phyloP scores from a whole-genome alignment of 2,888 invertebrate species.

The Himalopsyche kuldschensis region DNA sequence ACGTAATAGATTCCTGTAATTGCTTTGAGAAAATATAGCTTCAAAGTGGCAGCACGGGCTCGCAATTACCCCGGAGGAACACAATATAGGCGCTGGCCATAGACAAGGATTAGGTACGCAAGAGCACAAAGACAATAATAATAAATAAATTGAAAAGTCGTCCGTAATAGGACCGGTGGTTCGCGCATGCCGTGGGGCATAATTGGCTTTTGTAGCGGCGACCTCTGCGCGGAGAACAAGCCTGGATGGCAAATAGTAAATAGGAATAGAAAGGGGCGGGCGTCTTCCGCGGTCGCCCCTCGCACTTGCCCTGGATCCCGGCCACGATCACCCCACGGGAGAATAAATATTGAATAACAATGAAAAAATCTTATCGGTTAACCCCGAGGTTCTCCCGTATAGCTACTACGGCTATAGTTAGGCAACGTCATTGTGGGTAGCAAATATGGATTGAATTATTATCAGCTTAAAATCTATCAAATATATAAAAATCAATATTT shows the following conservation, averaged over 20 bases:
- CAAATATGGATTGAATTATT: too few species aligned
- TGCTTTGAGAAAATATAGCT: too few species aligned
- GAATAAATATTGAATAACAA: background rate
- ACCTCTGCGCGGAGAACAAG: background rate
- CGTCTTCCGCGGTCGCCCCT: background rate
- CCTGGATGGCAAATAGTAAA: background rate
- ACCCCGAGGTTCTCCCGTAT: too few species aligned
- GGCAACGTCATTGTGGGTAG: too few species aligned
- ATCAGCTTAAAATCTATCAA: too few species aligned
- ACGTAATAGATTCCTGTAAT: too few species aligned
- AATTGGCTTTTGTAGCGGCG: background rate
- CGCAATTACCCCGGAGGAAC: background rate
- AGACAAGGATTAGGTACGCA: background rate
- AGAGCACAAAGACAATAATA: background rate
- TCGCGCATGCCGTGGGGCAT: background rate
- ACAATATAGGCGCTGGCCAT: background rate
- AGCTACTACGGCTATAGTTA: too few species aligned
- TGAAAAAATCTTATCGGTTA: background rate
- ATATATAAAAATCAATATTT: too few species aligned
- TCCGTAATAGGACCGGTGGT: background rate
- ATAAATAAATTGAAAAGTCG: background rate
- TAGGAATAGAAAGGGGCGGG: background rate
- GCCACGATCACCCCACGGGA: background rate
- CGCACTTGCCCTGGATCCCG: background rate
- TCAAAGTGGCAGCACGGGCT: background rate